These are phyloP conservation scores for Leptinotarsa defecta DNA, from an alignment of 1,140 invertebrate species.

Conservation along the genomic window DNA sequence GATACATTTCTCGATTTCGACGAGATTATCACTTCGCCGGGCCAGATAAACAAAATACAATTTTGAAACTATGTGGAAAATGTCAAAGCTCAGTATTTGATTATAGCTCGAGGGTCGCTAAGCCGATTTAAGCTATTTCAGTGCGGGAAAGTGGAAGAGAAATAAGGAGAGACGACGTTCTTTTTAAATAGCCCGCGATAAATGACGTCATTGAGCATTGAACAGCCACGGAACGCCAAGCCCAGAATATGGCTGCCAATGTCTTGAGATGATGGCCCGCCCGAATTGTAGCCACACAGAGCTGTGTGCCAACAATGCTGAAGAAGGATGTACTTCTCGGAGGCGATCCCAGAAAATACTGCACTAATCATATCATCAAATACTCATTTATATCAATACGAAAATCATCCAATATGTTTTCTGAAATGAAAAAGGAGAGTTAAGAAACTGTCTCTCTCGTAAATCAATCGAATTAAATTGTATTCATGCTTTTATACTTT, in stretches of 20 bases:
- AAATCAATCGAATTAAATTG: too few relatives aligned
- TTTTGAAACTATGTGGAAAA: conserved; percentile 52
- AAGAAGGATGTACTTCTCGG: too few relatives aligned
- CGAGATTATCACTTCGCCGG: conserved; percentile 45
- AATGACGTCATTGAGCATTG: conserved; percentile 47
- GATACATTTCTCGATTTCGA: conserved; percentile 19
- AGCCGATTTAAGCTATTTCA: conserved; percentile 45
- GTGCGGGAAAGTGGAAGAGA: conserved; percentile 9
- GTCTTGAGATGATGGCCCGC: conserved; percentile 30
- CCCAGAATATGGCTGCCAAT: conserved; percentile 46
- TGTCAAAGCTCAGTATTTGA: conserved; percentile 48
- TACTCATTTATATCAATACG: too few relatives aligned
- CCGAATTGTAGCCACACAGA: conserved; percentile 33
- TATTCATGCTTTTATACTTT: too few relatives aligned
- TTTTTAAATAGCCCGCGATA: conserved; percentile 47
- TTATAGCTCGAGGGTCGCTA: conserved; percentile 41
- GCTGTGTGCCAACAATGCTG: conserved; percentile 32
- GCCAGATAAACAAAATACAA: conserved; percentile 50
- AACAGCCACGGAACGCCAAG: conserved; percentile 33
- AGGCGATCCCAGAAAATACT: too few relatives aligned
- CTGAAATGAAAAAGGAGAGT: too few relatives aligned
- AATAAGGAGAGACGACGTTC: conserved; percentile 28
- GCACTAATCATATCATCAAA: too few relatives aligned
- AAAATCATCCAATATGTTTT: too few relatives aligned
- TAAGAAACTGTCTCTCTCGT: too few relatives aligned